Conservation (phyloP, 2,797 vertebrate species). For the Vespertilio murinus region DNA sequence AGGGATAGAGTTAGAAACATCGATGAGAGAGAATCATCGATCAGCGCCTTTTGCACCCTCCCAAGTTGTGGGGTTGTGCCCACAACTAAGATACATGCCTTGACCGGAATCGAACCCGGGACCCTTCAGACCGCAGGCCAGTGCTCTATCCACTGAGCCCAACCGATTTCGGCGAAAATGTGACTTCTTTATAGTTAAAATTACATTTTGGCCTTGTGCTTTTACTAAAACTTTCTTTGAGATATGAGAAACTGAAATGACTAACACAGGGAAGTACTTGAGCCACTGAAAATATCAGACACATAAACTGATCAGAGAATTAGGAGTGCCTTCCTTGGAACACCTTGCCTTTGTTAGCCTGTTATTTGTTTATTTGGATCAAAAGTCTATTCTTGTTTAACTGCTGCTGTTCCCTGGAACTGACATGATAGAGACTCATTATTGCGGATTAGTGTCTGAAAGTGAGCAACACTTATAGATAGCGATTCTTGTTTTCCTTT, state of each 20-base stretch:
- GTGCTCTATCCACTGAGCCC: too few species aligned
- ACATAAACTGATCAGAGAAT: constrained; percentile 32
- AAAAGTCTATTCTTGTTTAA: not conserved
- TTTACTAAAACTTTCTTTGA: not conserved
- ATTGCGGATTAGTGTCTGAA: constrained; percentile 42
- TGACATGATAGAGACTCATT: constrained; percentile 57
- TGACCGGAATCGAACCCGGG: too few species aligned
- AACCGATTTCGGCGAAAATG: too few species aligned
- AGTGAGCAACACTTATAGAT: constrained; percentile 36
- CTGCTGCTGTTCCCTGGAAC: constrained; percentile 16
- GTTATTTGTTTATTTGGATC: constrained; percentile 26
- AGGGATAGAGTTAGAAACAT: too few species aligned
- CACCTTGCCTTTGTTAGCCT: not conserved
- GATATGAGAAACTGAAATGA: not conserved
- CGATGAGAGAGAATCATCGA: too few species aligned
- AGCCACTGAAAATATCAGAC: not conserved
- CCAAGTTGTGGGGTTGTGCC: too few species aligned
- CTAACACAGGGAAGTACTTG: not conserved
- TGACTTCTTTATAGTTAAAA: not conserved
- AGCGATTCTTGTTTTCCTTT: constrained; percentile 26
- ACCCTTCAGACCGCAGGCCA: too few species aligned
- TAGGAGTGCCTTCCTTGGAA: not conserved
- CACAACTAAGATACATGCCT: too few species aligned
- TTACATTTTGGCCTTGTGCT: not conserved
- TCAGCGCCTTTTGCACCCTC: too few species aligned